Conservation (phyloP, 2,113 vertebrate species). For the Pachyramphus minor region DNA sequence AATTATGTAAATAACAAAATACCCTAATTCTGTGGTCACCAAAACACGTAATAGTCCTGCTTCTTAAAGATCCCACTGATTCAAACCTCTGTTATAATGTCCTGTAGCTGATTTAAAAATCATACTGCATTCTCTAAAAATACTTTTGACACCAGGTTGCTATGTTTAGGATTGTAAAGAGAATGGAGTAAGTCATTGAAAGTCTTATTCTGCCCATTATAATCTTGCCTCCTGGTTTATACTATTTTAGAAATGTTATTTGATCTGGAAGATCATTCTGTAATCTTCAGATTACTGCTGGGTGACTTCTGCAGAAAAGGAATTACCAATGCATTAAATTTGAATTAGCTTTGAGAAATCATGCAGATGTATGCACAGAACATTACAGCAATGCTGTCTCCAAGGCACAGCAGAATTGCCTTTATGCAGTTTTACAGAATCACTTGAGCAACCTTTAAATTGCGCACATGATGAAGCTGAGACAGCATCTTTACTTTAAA, state of each 20-base stretch:
- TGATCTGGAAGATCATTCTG: slow-evolving; percentile 71
- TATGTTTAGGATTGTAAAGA: slow-evolving; percentile 40
- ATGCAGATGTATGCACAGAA: slow-evolving; percentile 79
- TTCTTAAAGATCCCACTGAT: neutral
- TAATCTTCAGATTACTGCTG: slow-evolving; percentile 78
- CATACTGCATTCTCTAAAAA: slow-evolving; percentile 23
- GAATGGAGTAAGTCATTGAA: slow-evolving; percentile 36
- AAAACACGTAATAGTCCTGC: neutral
- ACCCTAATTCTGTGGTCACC: neutral
- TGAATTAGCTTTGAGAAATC: slow-evolving; percentile 80
- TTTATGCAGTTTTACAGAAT: slow-evolving; percentile 79
- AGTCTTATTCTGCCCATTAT: slow-evolving; percentile 64
- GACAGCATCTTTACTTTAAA: slow-evolving; percentile 66
- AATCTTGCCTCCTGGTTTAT: slow-evolving; percentile 61
- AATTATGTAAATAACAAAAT: neutral
- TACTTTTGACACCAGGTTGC: slow-evolving; percentile 20
- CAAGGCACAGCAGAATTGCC: slow-evolving; percentile 73
- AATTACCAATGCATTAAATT: slow-evolving; percentile 82
- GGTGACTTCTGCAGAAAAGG: slow-evolving; percentile 69
- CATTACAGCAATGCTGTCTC: slow-evolving; percentile 72
- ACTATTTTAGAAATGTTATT: slow-evolving; percentile 67
- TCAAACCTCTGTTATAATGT: neutral
- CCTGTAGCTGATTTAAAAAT: neutral
- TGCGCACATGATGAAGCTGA: slow-evolving; percentile 75
- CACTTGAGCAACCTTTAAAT: slow-evolving; percentile 77